Conservation (phyloP, 2,113 vertebrate species). For the Spermophilus dauricus region DNA sequence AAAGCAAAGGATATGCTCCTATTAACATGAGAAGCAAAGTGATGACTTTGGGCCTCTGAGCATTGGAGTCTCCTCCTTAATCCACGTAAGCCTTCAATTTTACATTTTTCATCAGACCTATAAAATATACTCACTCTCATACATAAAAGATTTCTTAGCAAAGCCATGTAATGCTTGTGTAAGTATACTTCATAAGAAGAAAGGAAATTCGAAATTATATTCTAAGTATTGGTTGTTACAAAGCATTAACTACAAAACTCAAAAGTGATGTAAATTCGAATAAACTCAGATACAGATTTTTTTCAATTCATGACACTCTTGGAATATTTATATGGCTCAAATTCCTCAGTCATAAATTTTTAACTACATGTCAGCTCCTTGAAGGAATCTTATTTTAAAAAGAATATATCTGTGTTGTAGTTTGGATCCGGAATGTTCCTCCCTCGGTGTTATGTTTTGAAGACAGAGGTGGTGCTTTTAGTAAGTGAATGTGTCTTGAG, state of each 20-base stretch:
- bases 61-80: conserved; percentile 50
- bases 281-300: conserved; percentile 64
- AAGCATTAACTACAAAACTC: conserved; percentile 75
- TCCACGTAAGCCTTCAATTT: conserved; percentile 71
- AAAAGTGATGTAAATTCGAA: conserved; percentile 75
- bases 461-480: neutral
- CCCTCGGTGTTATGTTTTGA: neutral
- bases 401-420: neutral
- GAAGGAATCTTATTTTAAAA: conserved; percentile 43
- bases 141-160: conserved; percentile 79
- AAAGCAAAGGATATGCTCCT: conserved; percentile 42
- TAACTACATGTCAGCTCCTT: conserved; percentile 10
- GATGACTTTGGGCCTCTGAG: conserved; percentile 58
- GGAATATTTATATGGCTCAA: conserved; percentile 49
- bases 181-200: conserved; percentile 74
- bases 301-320: conserved; percentile 43
- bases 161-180: conserved; percentile 63
- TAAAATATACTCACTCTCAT: conserved; percentile 51
- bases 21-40: conserved; percentile 62
- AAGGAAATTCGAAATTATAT: conserved; percentile 77
- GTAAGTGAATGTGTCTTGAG: neutral
- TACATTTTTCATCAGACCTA: conserved; percentile 77
- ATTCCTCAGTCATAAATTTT: neutral
- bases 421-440: neutral
- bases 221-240: conserved; percentile 69